Conservation (phyloP, 2,888 invertebrate species). For the Lithophane socia region DNA sequence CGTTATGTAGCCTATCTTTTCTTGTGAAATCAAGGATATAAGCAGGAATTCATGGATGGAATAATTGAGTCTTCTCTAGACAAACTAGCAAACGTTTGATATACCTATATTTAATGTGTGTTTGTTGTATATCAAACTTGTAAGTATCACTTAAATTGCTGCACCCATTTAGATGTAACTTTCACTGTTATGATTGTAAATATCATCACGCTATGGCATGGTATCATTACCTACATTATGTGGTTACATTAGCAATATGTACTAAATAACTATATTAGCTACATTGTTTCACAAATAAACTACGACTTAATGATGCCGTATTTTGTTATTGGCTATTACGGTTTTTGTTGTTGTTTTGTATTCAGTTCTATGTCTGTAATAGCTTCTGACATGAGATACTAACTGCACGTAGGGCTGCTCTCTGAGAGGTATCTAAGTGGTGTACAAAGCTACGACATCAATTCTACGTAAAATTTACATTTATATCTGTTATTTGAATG, state of each 20-base stretch:
- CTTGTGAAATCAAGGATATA: too few species aligned
- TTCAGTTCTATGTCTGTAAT: constrained; percentile 7
- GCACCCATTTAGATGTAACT: constrained; percentile 51
- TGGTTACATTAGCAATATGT: constrained; percentile 48
- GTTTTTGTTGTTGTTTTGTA: constrained; percentile 4
- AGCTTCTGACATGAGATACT: neutral
- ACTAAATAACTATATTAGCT: constrained; percentile 14
- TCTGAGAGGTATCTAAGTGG: neutral
- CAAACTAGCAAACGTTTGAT: too few species aligned
- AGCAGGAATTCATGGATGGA: too few species aligned
- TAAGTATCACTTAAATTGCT: constrained; percentile 41
- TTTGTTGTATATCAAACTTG: constrained; percentile 5
- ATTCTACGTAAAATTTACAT: too few species aligned
- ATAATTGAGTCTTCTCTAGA: too few species aligned
- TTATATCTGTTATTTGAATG: too few species aligned
- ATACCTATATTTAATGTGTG: too few species aligned
- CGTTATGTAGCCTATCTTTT: too few species aligned
- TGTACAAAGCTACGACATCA: too few species aligned
- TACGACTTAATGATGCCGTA: constrained; percentile 38
- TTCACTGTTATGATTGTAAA: constrained; percentile 40
- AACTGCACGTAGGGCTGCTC: neutral
- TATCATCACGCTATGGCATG: constrained; percentile 52
- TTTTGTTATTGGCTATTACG: constrained; percentile 15
- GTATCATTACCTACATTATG: constrained; percentile 39
- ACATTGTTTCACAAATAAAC: constrained; percentile 42